Evolutionary conservation across 2,888 invertebrate genomes (phyloP), one percentile per base, ranked within the genome.

Genomic region (Cyclophora punctaria): DNA sequence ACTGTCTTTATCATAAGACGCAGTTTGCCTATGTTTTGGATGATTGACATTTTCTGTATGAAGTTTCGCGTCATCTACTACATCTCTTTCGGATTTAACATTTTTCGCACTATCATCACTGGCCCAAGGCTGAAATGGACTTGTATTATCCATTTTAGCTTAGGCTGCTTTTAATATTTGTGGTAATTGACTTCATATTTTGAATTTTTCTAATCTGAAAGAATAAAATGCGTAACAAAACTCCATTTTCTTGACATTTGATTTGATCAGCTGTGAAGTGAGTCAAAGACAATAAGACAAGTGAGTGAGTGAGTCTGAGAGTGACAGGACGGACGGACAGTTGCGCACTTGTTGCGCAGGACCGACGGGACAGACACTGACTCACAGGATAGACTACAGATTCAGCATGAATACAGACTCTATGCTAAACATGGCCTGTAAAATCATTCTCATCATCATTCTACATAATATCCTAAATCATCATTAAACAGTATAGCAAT

Each of bases 241-340:
- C 86, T 87, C 89, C 89, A 89, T 89, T 86, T 88, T 86, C 85
- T 81, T 87, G 87, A 87, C 88, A 84, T 87, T 88, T 81, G 87
- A 84, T 87, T 88, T 81, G 87, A 89, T 89, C 88, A 89, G 87
- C 89, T 89, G 85, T 87, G 82, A 71, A 79, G 82, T 71, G 83
- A 83, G 73, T 20, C 20, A 20, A 20, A 20, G 20, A 20, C 20
- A 20, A 20, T 20, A 20, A 20, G 37, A 5, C 4, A 5, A 37
- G 37, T 37, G 37, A 37, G 5, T 37, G 37, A 37, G 37, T 37
- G 37, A 37, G 37, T 37, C 20, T 20, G 20, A 20, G 20, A 20
- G 20, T 20, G 20, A 20, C 20, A 20, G 20, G 20, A 20, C 20
- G 20, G 20, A 20, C 20, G 20, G 1, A 20, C 20, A 20, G 20